Conservation (phyloP, 92 coral and sea anemone genomes). For the Parazoanthus swiftii region DNA sequence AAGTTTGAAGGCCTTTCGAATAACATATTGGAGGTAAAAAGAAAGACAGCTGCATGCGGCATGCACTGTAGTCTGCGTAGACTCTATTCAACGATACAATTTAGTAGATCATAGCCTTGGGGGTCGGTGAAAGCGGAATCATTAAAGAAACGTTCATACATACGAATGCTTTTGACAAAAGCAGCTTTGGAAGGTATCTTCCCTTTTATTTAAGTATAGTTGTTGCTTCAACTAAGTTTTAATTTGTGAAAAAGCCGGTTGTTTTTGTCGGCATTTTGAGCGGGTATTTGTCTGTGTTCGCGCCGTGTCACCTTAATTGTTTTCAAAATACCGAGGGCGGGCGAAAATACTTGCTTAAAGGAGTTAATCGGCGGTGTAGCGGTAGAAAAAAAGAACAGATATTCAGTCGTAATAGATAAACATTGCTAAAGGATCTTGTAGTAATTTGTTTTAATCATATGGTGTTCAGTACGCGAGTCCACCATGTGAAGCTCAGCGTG, state of each 20-base stretch:
- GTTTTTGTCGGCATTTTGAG: constrained; percentile 31
- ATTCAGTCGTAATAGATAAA: constrained; percentile 16
- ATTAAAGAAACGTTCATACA: constrained; percentile 4
- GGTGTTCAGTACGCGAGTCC: constrained; percentile 11
- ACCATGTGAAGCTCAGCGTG: not conserved
- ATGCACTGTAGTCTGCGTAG: not conserved
- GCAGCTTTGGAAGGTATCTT: constrained; percentile 23
- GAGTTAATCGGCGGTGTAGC: constrained; percentile 44
- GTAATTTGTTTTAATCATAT: constrained; percentile 34
- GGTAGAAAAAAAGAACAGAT: constrained; percentile 18
- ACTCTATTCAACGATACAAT: not conserved
- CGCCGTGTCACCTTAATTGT: constrained; percentile 31
- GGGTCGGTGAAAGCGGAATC: constrained; percentile 30
- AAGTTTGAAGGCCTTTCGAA: not conserved
- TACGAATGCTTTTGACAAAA: constrained; percentile 19
- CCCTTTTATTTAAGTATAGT: constrained; percentile 19
- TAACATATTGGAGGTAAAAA: not conserved
- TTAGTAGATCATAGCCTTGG: constrained; percentile 4
- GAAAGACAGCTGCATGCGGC: not conserved
- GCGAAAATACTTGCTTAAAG: not conserved
- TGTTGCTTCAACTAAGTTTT: constrained; percentile 31
- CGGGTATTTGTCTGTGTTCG: constrained; percentile 13
- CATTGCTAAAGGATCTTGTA: constrained; percentile 9
- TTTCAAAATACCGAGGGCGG: constrained; percentile 40
- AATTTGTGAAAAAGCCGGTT: constrained; percentile 36